A percentile compares a stretch with the other conserved stretches of the same genome.
Evolutionary conservation across 2,888 invertebrate species (phyloP).

Genomic region (Cheilosia variabilis): DNA sequence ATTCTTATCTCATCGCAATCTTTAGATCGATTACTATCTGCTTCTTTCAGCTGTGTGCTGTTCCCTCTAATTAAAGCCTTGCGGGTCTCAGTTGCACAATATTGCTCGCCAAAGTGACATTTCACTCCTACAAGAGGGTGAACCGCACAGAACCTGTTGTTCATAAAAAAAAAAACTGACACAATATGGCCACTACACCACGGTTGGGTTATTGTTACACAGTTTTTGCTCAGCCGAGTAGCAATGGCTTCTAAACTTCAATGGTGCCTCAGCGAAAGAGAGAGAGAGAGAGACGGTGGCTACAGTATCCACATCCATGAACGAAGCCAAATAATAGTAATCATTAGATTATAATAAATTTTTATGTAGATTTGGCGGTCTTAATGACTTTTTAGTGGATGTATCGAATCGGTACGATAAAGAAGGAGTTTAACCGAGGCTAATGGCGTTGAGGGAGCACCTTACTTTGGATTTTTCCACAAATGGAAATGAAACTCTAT

Average conservation of each 20-base stretch:
- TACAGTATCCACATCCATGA: background rate
- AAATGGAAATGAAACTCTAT: background rate
- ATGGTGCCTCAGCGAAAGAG: slow-evolving; percentile 2
- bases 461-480: slow-evolving; percentile 16
- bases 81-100: slow-evolving; percentile 51
- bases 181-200: slow-evolving; percentile 32
- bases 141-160: slow-evolving; percentile 36
- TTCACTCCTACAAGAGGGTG: slow-evolving; percentile 58
- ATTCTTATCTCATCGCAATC: slow-evolving; percentile 60
- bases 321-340: slow-evolving; percentile 40
- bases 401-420: slow-evolving; percentile 43
- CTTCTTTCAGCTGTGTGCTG: slow-evolving; percentile 19
- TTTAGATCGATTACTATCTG: slow-evolving; percentile 63
- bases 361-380: slow-evolving; percentile 60
- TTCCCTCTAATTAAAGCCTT: slow-evolving; percentile 50
- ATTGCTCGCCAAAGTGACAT: slow-evolving; percentile 64
- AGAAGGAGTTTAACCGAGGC: slow-evolving; percentile 30
- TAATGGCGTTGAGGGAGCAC: slow-evolving; percentile 38
- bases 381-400: slow-evolving; percentile 49
- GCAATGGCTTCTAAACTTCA: slow-evolving; percentile 35
- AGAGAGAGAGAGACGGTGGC: too few relatives aligned
- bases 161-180: background rate
- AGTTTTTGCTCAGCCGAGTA: slow-evolving; percentile 4
- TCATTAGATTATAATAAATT: slow-evolving; percentile 62
- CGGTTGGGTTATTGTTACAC: slow-evolving; percentile 35